These are phyloP conservation scores for Indicator maculatus DNA, from an alignment of 2,113 vertebrate species.

Conservation along the genomic window DNA sequence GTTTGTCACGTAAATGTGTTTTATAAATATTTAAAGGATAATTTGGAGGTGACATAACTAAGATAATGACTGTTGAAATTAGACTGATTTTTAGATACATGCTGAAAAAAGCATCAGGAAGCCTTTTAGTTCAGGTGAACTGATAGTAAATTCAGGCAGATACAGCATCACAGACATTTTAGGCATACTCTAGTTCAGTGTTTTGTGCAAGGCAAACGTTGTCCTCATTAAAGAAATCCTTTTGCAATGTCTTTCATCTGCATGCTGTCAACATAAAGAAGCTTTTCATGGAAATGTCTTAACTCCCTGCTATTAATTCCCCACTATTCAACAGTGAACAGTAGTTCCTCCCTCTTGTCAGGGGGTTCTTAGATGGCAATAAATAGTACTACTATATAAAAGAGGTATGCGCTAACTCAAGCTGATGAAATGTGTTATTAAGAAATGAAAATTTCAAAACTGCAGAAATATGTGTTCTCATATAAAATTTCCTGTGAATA, in stretches of 20 bases:
- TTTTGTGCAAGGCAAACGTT: neutral
- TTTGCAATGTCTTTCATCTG: neutral
- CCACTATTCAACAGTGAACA: neutral
- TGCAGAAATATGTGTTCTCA: neutral
- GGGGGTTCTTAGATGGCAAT: neutral
- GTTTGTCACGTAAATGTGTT: neutral
- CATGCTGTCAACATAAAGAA: neutral
- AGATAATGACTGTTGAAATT: neutral
- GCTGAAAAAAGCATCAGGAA: neutral
- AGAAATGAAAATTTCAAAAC: neutral
- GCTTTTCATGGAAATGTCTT: neutral
- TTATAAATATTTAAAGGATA: conserved; percentile 22
- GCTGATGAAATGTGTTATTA: neutral
- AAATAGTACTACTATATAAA: neutral
- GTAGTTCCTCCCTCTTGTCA: neutral
- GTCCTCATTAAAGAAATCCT: neutral
- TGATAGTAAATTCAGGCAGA: neutral
- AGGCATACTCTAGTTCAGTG: neutral
- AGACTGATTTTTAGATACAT: neutral
- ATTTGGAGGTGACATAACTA: neutral
- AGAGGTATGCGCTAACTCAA: neutral
- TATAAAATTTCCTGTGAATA: neutral
- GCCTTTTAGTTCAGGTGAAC: neutral
- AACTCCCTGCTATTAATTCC: neutral
- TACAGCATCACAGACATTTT: neutral